phyloP scores from a whole-genome alignment of 2,113 vertebrate species.

The Sylvia atricapilla region DNA sequence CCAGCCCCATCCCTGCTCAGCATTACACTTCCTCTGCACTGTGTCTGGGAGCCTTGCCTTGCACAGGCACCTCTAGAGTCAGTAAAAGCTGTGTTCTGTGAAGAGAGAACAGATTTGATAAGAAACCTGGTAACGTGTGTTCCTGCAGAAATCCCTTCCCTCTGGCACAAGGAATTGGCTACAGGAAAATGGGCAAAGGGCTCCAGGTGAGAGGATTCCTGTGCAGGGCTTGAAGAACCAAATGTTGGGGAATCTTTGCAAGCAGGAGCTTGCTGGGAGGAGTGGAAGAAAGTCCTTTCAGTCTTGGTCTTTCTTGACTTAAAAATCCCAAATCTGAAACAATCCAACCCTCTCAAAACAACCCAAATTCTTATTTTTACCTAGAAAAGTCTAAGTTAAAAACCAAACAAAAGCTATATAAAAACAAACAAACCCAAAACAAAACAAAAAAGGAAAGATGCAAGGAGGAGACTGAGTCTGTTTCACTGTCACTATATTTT shows the following conservation, averaged over 20 bases:
- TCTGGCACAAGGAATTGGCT: not conserved
- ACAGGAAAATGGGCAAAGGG: not conserved
- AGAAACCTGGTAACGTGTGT: not conserved
- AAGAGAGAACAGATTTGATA: not conserved
- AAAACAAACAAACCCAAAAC: not conserved
- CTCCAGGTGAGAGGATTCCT: not conserved
- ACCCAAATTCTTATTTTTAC: not conserved
- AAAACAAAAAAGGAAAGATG: too few species aligned
- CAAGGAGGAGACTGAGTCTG: fast-evolving
- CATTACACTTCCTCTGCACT: not conserved
- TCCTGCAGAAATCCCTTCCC: not conserved
- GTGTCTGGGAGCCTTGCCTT: fast-evolving
- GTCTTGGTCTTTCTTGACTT: not conserved
- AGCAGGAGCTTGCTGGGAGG: not conserved
- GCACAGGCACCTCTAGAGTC: not conserved
- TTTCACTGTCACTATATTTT: not conserved
- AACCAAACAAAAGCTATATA: not conserved
- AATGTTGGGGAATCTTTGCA: not conserved
- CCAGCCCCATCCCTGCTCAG: not conserved
- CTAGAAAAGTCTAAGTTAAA: not conserved
- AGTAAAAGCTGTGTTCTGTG: not conserved
- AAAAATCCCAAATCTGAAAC: not conserved
- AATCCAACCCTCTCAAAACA: fast-evolving
- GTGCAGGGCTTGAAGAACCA: not conserved
- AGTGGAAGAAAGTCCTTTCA: not conserved